Base-by-base conservation (phyloP, 2,888 invertebrate species). In the Tromatobia lineatoria region DNA sequence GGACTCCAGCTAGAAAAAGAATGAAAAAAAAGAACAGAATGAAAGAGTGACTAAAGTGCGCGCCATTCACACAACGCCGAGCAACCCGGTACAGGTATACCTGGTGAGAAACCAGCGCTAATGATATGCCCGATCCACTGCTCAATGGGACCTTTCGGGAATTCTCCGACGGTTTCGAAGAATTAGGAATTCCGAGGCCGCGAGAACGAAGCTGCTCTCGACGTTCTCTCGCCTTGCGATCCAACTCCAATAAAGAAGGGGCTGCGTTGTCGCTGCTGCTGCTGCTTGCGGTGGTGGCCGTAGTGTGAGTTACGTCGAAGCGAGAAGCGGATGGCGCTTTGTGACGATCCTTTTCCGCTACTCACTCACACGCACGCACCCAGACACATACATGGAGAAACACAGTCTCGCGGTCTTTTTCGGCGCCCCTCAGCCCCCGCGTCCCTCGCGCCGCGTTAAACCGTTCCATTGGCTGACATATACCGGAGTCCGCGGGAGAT, bases 181-280 rank as follows among this genome's bases (percentile, higher is more conserved):
- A 93, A 93, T 93, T 92, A 93, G 93, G 93, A 93, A 93, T 93
- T 93, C 93, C 93, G 93, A 92, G 91, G 91, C 90, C 91, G 91
- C 88, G 90, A 89, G 86, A 87, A 77, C 81, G 82, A 82, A 47
- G 78, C 81, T 67, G 66, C 78, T 78, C 61, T 50, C 78, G 34
- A 67, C 59, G 59, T 64, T 52, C 73, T 75, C 50, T 59, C 69
- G 64, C 79, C 59, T 59, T 47, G 76, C 47, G 57, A 80, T 80
- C 61, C 69, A 81, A 82, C 75, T 82, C 80, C 73, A 83, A 84
- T 82, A 86, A 85, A 82, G 85, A 83, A 82, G 70, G 78, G 80
- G 38, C 18, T 59, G 64, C 64, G 64, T 18, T 81, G 71, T 74
- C 15, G 78, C 47, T 38, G 71, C 54, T 64, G 77, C 25, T 50